Evolutionary conservation across 2,797 vertebrate species (phyloP).

Genomic region (Sylvia borin): DNA sequence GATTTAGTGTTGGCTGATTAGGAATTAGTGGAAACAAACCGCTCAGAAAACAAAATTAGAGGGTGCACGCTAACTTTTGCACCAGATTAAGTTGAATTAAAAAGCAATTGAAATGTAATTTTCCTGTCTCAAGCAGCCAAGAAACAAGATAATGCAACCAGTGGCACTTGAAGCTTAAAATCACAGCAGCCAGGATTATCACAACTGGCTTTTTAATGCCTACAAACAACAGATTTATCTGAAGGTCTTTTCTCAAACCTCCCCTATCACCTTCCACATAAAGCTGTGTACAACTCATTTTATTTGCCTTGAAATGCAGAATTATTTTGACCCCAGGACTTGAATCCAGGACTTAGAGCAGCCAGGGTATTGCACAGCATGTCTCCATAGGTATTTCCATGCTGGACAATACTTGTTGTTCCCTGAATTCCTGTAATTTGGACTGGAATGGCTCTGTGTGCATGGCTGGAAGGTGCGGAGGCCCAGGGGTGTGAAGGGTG

Average conservation of each 20-base stretch:
- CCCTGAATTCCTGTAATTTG: neutral
- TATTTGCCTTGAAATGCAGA: neutral
- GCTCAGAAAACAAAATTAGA: slow-evolving; percentile 45
- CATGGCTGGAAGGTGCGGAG: rapidly evolving
- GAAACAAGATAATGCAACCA: neutral
- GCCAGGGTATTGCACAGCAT: rapidly evolving
- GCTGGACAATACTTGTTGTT: neutral
- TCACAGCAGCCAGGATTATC: neutral
- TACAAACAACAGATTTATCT: neutral
- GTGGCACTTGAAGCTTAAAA: slow-evolving; percentile 27
- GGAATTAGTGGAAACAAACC: slow-evolving; percentile 29
- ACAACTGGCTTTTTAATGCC: slow-evolving; percentile 6
- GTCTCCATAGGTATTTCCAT: neutral
- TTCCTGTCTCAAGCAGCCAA: slow-evolving; percentile 47
- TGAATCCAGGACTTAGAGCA: neutral
- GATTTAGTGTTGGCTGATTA: slow-evolving; percentile 1
- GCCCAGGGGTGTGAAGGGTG: neutral
- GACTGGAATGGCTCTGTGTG: neutral
- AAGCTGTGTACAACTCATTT: neutral
- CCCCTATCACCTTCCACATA: neutral
- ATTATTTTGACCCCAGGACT: neutral
- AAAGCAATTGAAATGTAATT: slow-evolving; percentile 49
- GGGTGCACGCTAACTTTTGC: slow-evolving; percentile 14
- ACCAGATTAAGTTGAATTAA: slow-evolving; percentile 51
- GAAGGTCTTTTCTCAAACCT: neutral